Conservation (phyloP, 2,888 invertebrate species). For the Oxycera nigricornis region DNA sequence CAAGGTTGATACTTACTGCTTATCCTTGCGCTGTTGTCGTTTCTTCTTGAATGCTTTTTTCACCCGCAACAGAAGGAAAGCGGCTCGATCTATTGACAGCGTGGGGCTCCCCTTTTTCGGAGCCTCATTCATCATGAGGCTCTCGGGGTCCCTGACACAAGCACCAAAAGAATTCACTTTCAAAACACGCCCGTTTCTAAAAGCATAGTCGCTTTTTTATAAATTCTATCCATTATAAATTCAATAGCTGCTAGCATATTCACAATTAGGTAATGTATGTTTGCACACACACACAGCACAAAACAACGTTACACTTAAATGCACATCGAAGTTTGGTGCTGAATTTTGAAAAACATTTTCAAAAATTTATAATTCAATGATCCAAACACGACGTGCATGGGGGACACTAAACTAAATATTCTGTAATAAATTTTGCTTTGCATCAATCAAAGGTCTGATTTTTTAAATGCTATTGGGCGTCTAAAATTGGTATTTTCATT, state of each 20-base stretch:
- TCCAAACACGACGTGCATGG: no score
- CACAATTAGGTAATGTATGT: not conserved
- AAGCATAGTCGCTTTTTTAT: conserved; percentile 14
- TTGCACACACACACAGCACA: not conserved
- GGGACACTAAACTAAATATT: no score
- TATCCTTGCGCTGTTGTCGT: conserved; percentile 84
- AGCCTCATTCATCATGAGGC: conserved; percentile 53
- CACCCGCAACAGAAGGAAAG: conserved; percentile 84
- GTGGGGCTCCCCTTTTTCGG: conserved; percentile 62
- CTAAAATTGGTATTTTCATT: no score
- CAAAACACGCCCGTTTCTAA: conserved; percentile 16
- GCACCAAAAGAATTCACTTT: conserved; percentile 50
- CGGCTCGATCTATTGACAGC: conserved; percentile 87
- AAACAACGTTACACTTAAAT: not conserved
- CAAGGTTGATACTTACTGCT: conserved; percentile 71
- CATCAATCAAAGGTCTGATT: no score
- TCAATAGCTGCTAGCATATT: not conserved
- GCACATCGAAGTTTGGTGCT: not conserved
- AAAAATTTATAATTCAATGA: no score
- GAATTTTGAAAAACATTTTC: no score
- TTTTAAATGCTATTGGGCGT: no score
- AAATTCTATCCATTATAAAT: not conserved
- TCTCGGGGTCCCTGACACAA: conserved; percentile 49
- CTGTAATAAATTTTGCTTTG: no score
- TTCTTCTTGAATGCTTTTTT: conserved; percentile 91